Evolutionary conservation across 1,140 invertebrate genomes (phyloP), one percentile per base, ranked within the genome.

Genomic region (Colletes latitarsis): DNA sequence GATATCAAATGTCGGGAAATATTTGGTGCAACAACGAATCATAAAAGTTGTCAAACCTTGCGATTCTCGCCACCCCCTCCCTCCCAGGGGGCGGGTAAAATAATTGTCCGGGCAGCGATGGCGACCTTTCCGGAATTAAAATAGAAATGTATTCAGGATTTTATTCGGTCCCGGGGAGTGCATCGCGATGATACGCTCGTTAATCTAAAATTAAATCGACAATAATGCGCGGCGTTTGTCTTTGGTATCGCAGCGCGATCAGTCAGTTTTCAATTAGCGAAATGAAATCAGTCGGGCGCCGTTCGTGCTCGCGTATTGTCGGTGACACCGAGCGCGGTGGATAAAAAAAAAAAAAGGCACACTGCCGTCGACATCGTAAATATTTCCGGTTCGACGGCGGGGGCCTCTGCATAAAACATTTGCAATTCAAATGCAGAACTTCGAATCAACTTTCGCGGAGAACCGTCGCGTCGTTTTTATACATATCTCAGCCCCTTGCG

Each of bases 231-330:
- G 43, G 43, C 12, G 57, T 62, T 60, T 62, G 75, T 46, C 46
- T 58, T 30, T 17, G 15, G 43, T 64, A 60, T 21, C 68, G 46
- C 46, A 0, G 12, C 49, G 60, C 43, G 19, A 78, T 78, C 77
- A 39, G 77, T 73, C 60, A 63, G 49, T 60, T 78, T 78, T 72
- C 77, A 78, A 78, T 78, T 78, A 78, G 43, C 69, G 77, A 55
- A 73, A 78, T 72, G 69, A 78, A 78, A 72, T 73, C 46, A 63
- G 49, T 62, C 30, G 58, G 39, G 1, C 15, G 55, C 12, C 49
- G n/a, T 2, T 43, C 15, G 39, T 41, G 55, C 43, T n/a, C 17
- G 8, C 57, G 30, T 58, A 53, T 43, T 55, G 69, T 60, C 46
- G 14, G 17, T 14, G 58, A 64, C 69, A 52, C 19, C 19, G 69